Evolutionary conservation across 2,797 vertebrate genomes (phyloP).

Genomic region (Lycodopsis pacificus): DNA sequence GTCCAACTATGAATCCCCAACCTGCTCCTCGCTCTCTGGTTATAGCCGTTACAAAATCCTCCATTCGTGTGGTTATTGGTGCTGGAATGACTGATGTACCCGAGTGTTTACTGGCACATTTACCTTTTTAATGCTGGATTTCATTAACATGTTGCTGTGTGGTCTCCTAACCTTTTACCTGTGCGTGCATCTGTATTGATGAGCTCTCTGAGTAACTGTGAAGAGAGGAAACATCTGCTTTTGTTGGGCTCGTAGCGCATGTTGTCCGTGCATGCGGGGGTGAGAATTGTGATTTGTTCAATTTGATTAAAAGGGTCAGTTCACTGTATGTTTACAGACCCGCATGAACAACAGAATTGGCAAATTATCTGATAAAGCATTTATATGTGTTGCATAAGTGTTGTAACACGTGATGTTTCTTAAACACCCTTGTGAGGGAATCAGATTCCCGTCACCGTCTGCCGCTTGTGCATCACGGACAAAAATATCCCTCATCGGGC

Average conservation of each 20-base stretch:
- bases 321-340: constrained; percentile 29
- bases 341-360: background rate
- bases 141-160: constrained; percentile 46
- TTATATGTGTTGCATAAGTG: constrained; percentile 7
- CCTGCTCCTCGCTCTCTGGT: constrained; percentile 42
- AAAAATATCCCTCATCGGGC: background rate
- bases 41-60: constrained; percentile 36
- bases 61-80: constrained; percentile 22
- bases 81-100: constrained; percentile 8
- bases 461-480: background rate
- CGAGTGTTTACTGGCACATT: constrained; percentile 41
- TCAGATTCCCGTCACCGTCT: constrained; percentile 5
- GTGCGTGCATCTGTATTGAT: constrained; percentile 64
- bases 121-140: constrained; percentile 16
- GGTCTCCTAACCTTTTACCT: constrained; percentile 58
- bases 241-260: constrained; percentile 58
- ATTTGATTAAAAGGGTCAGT: constrained; percentile 27
- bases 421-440: background rate
- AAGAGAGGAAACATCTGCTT: constrained; percentile 69
- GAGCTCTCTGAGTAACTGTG: constrained; percentile 59
- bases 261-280: constrained; percentile 40
- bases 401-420: background rate
- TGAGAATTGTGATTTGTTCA: constrained; percentile 21
- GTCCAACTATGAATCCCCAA: constrained; percentile 54
- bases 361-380: background rate